Evolutionary conservation across 2,888 invertebrate genomes (phyloP), one percentile per base, ranked within the genome.

Genomic region (Isoperla grammatica): DNA sequence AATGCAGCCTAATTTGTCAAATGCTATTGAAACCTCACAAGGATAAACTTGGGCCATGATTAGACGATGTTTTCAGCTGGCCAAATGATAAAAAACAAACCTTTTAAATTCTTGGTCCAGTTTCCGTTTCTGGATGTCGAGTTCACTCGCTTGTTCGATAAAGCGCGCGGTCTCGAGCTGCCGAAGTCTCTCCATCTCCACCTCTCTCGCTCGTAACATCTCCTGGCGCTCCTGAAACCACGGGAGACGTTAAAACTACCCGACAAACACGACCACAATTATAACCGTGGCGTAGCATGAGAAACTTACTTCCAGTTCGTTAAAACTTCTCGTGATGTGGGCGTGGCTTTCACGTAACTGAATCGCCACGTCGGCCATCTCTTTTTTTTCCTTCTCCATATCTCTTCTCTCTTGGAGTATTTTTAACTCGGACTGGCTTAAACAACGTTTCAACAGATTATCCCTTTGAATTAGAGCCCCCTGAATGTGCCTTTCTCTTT

Each of bases 31-130:
- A n/a, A n/a, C n/a, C n/a, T n/a, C n/a, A n/a, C n/a, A n/a, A n/a
- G n/a, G n/a, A n/a, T n/a, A n/a, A n/a, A n/a, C n/a, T n/a, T n/a
- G n/a, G n/a, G n/a, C n/a, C n/a, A n/a, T n/a, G n/a, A n/a, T n/a
- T n/a, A n/a, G n/a, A n/a, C n/a, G n/a, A n/a, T n/a, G n/a, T n/a
- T n/a, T n/a, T n/a, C n/a, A n/a, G n/a, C n/a, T n/a, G n/a, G n/a
- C n/a, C n/a, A n/a, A n/a, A n/a, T n/a, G n/a, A n/a, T n/a, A n/a
- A n/a, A n/a, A n/a, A n/a, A 29, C 11, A 17, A 48, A 62, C 62
- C 62, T 56, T 54, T 57, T 45, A 46, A 57, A 57, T 49, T 62
- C 62, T 15, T 37, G 29, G 13, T 54, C 50, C 9, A 62, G 54
- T 23, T 60, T 57, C 5, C 49, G 57, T 40, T 60, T 49, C 15